Percentiles rank a stretch among this genome's conserved stretches.
These are phyloP conservation scores for Neopipo cinnamomea DNA, from an alignment of 2,113 vertebrate species.

Conservation along the genomic window DNA sequence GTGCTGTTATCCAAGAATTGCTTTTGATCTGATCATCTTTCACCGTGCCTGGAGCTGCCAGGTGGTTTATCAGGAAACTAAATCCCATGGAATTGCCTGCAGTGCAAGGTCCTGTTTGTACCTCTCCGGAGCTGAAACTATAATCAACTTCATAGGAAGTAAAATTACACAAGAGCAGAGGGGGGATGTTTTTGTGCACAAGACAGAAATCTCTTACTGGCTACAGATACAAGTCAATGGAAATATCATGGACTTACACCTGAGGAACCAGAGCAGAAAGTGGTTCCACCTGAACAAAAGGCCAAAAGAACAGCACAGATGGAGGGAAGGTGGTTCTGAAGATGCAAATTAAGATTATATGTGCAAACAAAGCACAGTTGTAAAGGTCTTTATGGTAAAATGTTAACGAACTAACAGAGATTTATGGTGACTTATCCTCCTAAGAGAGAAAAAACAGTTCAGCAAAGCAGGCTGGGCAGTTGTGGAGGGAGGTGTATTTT, in stretches of 20 bases:
- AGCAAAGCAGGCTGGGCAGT: not conserved
- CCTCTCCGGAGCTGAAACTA: not conserved
- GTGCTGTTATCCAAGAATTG: not conserved
- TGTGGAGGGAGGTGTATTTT: not conserved
- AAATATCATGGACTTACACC: not conserved
- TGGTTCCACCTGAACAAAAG: not conserved
- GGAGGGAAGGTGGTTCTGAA: not conserved
- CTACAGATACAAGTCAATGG: not conserved
- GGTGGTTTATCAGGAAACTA: not conserved
- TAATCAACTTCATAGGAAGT: not conserved
- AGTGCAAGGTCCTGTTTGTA: not conserved
- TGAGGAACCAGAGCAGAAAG: not conserved
- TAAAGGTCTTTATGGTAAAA: not conserved
- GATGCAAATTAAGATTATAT: not conserved
- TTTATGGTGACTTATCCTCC: not conserved
- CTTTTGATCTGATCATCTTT: not conserved
- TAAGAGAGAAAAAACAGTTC: not conserved
- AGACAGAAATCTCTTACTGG: not conserved
- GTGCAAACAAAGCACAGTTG: not conserved
- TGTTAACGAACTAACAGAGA: not conserved
- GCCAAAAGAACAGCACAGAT: not conserved
- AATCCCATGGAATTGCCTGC: not conserved
- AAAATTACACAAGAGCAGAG: not conserved
- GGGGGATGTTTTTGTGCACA: rapidly evolving
- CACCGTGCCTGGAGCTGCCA: not conserved